Evolutionary conservation across 2,888 invertebrate species (phyloP), one percentile per base, ranked within the genome.

Genomic region (Cynaeus angustus): DNA sequence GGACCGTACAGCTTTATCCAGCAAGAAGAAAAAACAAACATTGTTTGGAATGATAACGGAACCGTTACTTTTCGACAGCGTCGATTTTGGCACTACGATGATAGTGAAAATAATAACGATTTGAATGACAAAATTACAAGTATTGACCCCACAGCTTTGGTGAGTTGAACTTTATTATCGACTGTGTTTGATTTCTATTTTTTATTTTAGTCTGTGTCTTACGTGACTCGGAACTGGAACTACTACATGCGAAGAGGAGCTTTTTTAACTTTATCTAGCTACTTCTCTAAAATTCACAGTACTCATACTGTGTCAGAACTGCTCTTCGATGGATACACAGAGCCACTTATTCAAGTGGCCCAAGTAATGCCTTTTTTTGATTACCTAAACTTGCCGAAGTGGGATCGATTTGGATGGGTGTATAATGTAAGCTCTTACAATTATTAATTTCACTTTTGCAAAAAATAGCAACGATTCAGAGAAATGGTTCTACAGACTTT

Each of bases 371-470:
- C 90, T 0, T 81, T 88, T 0, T 87, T 89, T 21, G 86, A 78
- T 0, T 82, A 79, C 0, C 77, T 81, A 6, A 79, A 81, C 3
- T 70, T 86, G 6, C 87, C 88, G 0, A 89, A 89, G 0, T 91
- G 91, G 70, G 95, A 96, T 78, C 89, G 88, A 78, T 96, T 97
- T 82, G 97, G 94, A 8, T 93, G 95, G 91, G 96, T 97, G 84
- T 95, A 94, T 76, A 86, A 85, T 78, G 91, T 91, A 83, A 81
- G 21, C 9, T 30, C 28, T 33, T 9, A 33, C 1, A 33, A 50
- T 50, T 3, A 26, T 21, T 9, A 2, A 45, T 13, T 8, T 33
- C 2, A 41, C 1, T 10, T 41, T 41, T 41, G 2, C 21, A 21
- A 21, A 21, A 21, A 21, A 21, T 21, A n/a, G n/a, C n/a, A n/a